Evolutionary conservation across 1,140 invertebrate species (phyloP).

Genomic region (Drosophila navojoa): DNA sequence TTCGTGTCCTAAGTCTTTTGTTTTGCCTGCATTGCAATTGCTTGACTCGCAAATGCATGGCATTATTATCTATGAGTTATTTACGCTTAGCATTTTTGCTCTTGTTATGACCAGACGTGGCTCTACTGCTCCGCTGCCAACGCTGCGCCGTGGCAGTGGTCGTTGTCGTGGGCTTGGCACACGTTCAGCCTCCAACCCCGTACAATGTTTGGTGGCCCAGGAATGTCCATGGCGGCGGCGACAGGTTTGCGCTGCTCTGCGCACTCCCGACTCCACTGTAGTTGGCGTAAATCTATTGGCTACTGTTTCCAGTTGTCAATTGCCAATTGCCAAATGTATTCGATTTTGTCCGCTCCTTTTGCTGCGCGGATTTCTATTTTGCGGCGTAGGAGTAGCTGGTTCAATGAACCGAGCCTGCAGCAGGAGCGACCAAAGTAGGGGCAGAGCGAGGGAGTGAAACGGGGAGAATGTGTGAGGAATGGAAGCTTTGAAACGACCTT

Average conservation of each 20-base stretch:
- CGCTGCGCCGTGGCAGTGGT: neutral
- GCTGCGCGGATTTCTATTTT: constrained; percentile 17
- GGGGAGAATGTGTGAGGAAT: constrained; percentile 5
- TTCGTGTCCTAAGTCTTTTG: constrained; percentile 81
- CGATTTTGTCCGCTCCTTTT: constrained; percentile 9
- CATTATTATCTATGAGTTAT: constrained; percentile 81
- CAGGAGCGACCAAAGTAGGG: neutral
- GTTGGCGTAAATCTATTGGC: constrained; percentile 60
- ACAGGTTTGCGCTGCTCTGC: constrained; percentile 26
- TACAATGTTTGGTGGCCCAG: constrained; percentile 23
- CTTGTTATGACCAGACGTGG: constrained; percentile 65
- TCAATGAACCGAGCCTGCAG: constrained; percentile 61
- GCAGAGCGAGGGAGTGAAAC: too few species aligned
- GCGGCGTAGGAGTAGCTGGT: constrained; percentile 51
- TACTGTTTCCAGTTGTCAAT: constrained; percentile 51
- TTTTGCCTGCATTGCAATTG: constrained; percentile 65
- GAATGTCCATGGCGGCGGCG: constrained; percentile 36
- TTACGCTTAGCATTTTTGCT: constrained; percentile 72
- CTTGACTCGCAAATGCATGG: constrained; percentile 56
- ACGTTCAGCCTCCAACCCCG: constrained; percentile 59
- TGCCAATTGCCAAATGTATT: constrained; percentile 45
- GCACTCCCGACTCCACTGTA: constrained; percentile 32
- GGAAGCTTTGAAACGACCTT: constrained; percentile 63
- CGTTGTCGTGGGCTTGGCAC: constrained; percentile 71
- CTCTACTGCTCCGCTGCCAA: constrained; percentile 9